Percentiles rank a stretch among this genome's conserved stretches.
Conservation (phyloP, 2,113 vertebrate genomes). For the Ovibos moschatus region DNA sequence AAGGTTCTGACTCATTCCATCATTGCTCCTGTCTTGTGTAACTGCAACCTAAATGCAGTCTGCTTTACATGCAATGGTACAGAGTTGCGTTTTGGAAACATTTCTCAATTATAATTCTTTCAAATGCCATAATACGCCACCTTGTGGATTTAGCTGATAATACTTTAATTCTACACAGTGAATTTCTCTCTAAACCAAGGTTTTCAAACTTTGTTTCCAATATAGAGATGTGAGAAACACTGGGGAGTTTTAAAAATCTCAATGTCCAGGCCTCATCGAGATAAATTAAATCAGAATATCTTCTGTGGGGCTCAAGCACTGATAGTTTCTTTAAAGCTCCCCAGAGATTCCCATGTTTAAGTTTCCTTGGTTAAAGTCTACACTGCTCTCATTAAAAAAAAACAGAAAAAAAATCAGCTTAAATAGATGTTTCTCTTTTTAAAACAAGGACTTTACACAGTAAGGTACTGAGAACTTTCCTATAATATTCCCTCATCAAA, state of each 20-base stretch:
- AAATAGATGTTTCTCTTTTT: neutral
- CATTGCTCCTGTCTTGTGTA: neutral
- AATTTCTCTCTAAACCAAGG: neutral
- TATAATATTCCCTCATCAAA: neutral
- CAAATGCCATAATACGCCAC: conserved; percentile 49
- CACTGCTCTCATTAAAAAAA: neutral
- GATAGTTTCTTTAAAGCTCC: neutral
- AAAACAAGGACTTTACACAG: neutral
- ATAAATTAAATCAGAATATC: conserved; percentile 7
- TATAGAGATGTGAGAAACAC: neutral
- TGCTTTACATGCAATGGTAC: neutral
- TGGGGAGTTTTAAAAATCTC: neutral
- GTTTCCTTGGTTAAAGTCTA: neutral
- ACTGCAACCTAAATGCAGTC: neutral
- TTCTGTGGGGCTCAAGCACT: neutral
- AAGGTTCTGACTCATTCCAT: neutral
- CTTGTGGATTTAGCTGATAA: conserved; percentile 59
- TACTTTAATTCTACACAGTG: neutral
- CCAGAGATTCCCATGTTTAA: neutral
- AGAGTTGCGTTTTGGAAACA: neutral
- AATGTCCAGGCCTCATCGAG: neutral
- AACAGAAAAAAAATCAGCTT: neutral
- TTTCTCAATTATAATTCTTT: conserved; percentile 39
- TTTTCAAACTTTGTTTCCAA: neutral
- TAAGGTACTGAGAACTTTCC: neutral